Conservation (phyloP, 2,888 invertebrate genomes). For the Coenonympha arcania region DNA sequence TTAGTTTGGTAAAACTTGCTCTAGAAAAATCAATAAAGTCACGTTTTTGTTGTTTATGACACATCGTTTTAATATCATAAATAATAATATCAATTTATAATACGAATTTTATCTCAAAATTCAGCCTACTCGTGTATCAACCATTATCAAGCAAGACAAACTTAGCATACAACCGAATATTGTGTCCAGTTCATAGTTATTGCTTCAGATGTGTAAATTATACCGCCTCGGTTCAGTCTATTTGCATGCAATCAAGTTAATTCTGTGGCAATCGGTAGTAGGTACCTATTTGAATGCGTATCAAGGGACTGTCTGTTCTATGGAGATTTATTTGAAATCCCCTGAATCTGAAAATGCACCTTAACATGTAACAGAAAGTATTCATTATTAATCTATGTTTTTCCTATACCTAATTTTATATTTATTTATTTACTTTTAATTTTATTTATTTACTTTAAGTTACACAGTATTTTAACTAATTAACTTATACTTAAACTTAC, state of each 20-base stretch:
- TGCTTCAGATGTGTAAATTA: conserved; percentile 3
- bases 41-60: too few species aligned
- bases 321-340: too few species aligned
- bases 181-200: conserved; percentile 4
- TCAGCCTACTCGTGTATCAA: neutral
- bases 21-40: neutral
- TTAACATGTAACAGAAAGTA: too few species aligned
- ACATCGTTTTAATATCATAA: neutral
- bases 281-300: neutral
- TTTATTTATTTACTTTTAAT: too few species aligned
- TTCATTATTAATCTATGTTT: too few species aligned
- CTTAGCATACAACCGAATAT: neutral
- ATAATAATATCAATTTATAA: neutral
- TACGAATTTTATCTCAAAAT: neutral
- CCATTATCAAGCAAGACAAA: neutral
- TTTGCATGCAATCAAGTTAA: neutral
- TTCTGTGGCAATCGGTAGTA: neutral
- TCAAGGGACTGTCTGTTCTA: too few species aligned
- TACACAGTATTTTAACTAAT: too few species aligned
- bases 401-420: too few species aligned
- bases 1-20: neutral
- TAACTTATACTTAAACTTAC: too few species aligned
- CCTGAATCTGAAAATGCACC: too few species aligned
- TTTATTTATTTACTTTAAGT: too few species aligned
- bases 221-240: conserved; percentile 1